Base-by-base conservation (phyloP, 2,888 invertebrate species). In the Trichacis sp. region DNA sequence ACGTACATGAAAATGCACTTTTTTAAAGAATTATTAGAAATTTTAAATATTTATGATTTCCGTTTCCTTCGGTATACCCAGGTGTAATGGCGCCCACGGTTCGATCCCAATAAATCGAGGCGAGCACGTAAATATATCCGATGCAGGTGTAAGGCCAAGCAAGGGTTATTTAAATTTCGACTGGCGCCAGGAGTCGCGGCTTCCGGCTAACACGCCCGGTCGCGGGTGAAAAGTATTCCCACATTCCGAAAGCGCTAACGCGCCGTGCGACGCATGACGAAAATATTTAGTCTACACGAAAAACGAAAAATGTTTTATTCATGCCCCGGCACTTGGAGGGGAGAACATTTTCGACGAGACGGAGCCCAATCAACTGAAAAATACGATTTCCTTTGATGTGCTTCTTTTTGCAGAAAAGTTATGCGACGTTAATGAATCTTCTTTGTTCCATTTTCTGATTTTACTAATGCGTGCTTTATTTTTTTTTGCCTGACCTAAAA, bases 151-250 rank as follows among this genome's bases (percentile, higher is more conserved):
- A 30, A 48, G 48, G 29, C 48, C 48, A 30, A 12, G 48, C 48
- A 48, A 48, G 48, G 30, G 48, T 48, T 48, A 48, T 48, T 48
- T 48, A 48, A 48, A 48, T 48, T 48, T 48, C 48, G 48, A 48
- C 48, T 48, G 48, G 48, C 48, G 48, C 48, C 48, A 15, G 30
- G 14, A 24, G 29, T 48, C 48, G 11, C 29, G 29, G 30, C 30
- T 48, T 48, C 48, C 48, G 48, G 48, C n/a, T 46, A 46, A n/a
- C 42, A n/a, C 15, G 15, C 15, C 11, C 2, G 17, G 15, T 17
- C 42, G 42, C 24, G 19, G 17, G 46, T 17, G 42, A 42, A 48
- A 17, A 30, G 12, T 15, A 29, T 30, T 48, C 33, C 30, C 30
- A 30, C 48, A 48, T 48, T 48, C 48, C 48, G 30, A 48, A 47